These are phyloP conservation scores for Heliconius himera DNA, from an alignment of 1,140 invertebrate genomes.

Conservation along the genomic window DNA sequence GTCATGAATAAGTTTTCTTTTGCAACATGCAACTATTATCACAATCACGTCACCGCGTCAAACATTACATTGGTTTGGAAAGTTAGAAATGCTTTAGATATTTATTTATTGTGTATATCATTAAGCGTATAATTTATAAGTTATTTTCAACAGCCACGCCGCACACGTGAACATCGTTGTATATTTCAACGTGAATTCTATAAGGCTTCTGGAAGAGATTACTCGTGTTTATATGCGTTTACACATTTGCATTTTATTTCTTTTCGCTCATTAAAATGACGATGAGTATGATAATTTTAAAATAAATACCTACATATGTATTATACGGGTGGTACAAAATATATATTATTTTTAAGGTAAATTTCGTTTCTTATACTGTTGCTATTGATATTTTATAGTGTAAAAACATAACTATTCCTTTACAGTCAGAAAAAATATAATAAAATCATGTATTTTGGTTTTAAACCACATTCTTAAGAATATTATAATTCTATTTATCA, in stretches of 20 bases:
- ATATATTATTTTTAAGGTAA: no score
- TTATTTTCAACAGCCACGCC: constrained; percentile 14
- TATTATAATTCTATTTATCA: neutral
- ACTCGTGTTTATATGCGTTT: neutral
- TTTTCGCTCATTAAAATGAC: neutral
- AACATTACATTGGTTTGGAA: constrained; percentile 30
- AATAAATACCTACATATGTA: no score
- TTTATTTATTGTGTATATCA: constrained; percentile 11
- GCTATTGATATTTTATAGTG: no score
- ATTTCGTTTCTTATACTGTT: no score
- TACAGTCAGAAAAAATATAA: neutral
- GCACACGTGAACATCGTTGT: neutral
- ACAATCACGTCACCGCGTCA: constrained; percentile 18
- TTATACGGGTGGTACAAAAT: no score
- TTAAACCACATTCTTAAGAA: neutral
- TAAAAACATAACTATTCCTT: neutral
- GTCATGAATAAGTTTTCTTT: constrained; percentile 35
- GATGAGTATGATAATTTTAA: neutral
- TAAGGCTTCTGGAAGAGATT: constrained; percentile 15
- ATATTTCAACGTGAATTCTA: neutral
- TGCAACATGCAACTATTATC: constrained; percentile 37
- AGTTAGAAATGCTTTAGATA: constrained; percentile 34
- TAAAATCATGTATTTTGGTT: neutral
- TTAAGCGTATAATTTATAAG: constrained; percentile 30
- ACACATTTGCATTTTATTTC: neutral